phyloP scores from a whole-genome alignment of 2,113 vertebrate species.

The Alligator mississippiensis region DNA sequence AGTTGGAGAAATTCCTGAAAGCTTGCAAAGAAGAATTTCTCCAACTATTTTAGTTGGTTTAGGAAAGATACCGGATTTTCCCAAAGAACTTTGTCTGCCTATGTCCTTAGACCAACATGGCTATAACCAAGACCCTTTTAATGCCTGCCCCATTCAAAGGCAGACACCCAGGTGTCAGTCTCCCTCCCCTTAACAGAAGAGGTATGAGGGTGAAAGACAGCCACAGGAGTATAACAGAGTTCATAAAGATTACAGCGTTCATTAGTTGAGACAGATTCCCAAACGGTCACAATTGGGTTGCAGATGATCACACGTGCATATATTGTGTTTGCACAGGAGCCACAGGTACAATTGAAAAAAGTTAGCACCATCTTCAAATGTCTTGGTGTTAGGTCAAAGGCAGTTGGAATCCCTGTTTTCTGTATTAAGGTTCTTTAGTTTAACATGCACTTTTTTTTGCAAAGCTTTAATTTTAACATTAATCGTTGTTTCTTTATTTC shows the following conservation, averaged over 20 bases:
- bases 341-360: background rate
- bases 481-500: conserved; percentile 42
- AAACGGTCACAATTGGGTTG: background rate
- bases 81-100: no score
- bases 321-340: background rate
- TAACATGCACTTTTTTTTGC: background rate
- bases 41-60: no score
- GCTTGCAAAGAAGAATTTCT: no score
- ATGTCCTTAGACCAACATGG: no score
- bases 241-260: background rate
- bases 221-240: background rate
- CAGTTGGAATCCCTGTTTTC: background rate
- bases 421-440: background rate
- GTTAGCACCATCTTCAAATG: no score
- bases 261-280: background rate
- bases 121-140: background rate
- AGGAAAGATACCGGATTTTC: no score
- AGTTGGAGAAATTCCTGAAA: no score
- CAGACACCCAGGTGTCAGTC: background rate
- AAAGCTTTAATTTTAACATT: conserved; percentile 19
- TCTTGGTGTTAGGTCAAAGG: background rate
- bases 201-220: background rate
- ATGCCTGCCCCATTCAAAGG: background rate
- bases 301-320: background rate
- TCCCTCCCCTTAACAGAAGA: background rate